Percentiles rank a stretch among this genome's conserved stretches.
Conservation (phyloP, 1,140 invertebrate species). For the Pantala flavescens region DNA sequence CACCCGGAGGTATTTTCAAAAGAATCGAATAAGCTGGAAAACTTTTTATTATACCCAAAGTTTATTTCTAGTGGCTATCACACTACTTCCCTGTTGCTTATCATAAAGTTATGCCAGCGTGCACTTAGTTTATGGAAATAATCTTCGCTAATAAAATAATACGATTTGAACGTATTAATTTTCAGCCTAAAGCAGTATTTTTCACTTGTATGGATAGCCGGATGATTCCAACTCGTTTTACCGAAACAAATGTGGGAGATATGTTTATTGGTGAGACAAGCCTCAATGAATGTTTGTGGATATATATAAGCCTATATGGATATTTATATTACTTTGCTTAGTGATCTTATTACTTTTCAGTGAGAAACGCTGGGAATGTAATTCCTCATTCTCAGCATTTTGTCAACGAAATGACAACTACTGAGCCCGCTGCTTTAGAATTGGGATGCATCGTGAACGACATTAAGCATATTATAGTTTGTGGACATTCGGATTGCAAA, state of each 20-base stretch:
- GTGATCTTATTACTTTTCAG: constrained; percentile 41
- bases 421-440: constrained; percentile 89
- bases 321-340: not conserved
- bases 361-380: constrained; percentile 89
- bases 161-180: constrained; percentile 21
- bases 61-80: too few relatives aligned
- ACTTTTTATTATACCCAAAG: too few relatives aligned
- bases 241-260: constrained; percentile 88
- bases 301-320: not conserved
- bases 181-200: constrained; percentile 88
- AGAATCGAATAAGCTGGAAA: too few relatives aligned
- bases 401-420: constrained; percentile 73
- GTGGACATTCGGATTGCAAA: constrained; percentile 95
- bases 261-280: constrained; percentile 91
- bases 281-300: not conserved
- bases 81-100: too few relatives aligned
- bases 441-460: constrained; percentile 87
- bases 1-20: constrained; percentile 64
- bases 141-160: too few relatives aligned
- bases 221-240: constrained; percentile 91
- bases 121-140: too few relatives aligned
- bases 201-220: constrained; percentile 96
- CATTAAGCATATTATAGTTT: constrained; percentile 87
- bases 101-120: too few relatives aligned
- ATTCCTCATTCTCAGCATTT: constrained; percentile 85